These are phyloP conservation scores for Lagria hirta DNA, from an alignment of 2,888 invertebrate species.

Conservation along the genomic window DNA sequence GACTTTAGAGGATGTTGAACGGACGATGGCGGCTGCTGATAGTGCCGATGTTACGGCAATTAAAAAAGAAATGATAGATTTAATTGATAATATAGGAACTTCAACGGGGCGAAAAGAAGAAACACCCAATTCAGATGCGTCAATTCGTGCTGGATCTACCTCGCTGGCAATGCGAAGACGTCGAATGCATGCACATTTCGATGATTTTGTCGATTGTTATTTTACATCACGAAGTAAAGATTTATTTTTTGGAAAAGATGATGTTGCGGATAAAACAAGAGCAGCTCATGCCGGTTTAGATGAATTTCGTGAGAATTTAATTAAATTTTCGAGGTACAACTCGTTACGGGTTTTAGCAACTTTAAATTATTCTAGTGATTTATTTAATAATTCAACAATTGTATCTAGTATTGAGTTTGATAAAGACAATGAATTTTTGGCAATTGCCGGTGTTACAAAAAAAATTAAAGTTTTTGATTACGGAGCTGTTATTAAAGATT, in stretches of 20 bases:
- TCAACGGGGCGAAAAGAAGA: slow-evolving; percentile 50
- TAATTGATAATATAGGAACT: slow-evolving; percentile 58
- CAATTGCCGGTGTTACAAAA: slow-evolving; percentile 93
- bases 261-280: slow-evolving; percentile 43
- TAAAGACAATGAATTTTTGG: slow-evolving; percentile 93
- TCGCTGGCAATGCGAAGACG: slow-evolving; percentile 67
- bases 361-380: slow-evolving; percentile 85
- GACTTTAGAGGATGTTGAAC: slow-evolving; percentile 59
- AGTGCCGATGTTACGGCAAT: slow-evolving; percentile 56
- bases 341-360: slow-evolving; percentile 80
- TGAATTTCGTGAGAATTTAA: slow-evolving; percentile 80
- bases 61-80: slow-evolving; percentile 59
- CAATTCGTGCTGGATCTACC: slow-evolving; percentile 31
- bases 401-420: slow-evolving; percentile 95
- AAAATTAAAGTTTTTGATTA: slow-evolving; percentile 93
- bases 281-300: slow-evolving; percentile 61
- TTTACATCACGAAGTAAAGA: slow-evolving; percentile 76
- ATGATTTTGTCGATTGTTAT: slow-evolving; percentile 86
- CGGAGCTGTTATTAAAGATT: slow-evolving; percentile 78
- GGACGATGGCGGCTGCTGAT: slow-evolving; percentile 51
- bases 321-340: slow-evolving; percentile 81
- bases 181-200: slow-evolving; percentile 82
- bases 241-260: slow-evolving; percentile 61
- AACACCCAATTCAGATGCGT: slow-evolving; percentile 30
- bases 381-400: slow-evolving; percentile 82